phyloP scores from a whole-genome alignment of 2,888 invertebrate species.

The Copidosoma aretas region DNA sequence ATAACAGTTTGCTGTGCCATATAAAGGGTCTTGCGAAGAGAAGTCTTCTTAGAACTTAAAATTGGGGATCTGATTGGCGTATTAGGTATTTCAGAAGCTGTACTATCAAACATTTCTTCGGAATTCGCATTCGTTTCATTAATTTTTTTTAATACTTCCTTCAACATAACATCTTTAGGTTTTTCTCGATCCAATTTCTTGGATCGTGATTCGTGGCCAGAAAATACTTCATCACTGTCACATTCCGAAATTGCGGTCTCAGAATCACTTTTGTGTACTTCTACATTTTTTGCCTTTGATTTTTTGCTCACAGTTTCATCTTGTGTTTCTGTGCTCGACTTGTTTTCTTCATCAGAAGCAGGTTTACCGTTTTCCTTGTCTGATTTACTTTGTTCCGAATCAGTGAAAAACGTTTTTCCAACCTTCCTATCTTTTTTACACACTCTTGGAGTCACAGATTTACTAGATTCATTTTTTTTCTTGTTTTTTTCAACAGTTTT shows the following conservation, averaged over 20 bases:
- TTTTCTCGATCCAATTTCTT: neutral
- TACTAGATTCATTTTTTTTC: too few relatives aligned
- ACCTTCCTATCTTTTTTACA: too few relatives aligned
- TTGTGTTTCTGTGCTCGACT: neutral
- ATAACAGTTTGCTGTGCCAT: neutral
- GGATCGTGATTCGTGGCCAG: slow-evolving; percentile 30
- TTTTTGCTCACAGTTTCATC: neutral
- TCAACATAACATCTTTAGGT: slow-evolving; percentile 18
- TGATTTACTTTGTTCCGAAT: neutral
- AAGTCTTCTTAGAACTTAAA: neutral
- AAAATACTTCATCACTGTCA: slow-evolving; percentile 52
- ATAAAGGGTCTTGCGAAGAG: slow-evolving; percentile 8
- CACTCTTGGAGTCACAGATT: too few relatives aligned
- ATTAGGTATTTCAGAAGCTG: slow-evolving; percentile 19
- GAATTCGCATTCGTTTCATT: neutral
- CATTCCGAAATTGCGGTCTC: slow-evolving; percentile 48
- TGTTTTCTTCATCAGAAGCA: neutral
- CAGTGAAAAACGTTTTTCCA: too few relatives aligned
- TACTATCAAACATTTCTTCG: slow-evolving; percentile 25
- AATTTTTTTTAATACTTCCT: neutral
- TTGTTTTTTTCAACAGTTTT: too few relatives aligned
- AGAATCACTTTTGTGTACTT: neutral
- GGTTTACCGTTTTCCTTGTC: neutral
- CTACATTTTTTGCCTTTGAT: neutral
- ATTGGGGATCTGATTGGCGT: slow-evolving; percentile 22